Percentiles rank a stretch among this genome's conserved stretches.
Conservation (phyloP, 2,113 vertebrate species). For the Tor tambroides region DNA sequence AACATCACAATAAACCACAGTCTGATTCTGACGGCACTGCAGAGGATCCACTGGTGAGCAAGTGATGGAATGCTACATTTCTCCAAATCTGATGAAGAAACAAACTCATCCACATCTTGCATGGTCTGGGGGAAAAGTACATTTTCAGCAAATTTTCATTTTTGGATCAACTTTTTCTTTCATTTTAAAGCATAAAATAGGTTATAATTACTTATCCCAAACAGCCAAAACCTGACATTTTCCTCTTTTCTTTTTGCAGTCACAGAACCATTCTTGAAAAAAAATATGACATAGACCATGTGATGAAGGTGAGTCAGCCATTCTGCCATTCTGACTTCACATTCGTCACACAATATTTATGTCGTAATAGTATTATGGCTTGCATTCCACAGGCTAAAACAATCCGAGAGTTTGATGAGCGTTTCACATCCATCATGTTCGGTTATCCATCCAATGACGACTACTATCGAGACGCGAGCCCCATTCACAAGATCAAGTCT, state of each 20-base stretch:
- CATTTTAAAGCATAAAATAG: no score
- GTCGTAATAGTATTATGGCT: background rate
- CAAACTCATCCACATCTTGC: no score
- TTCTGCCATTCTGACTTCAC: background rate
- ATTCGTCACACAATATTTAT: background rate
- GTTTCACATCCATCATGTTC: conserved; percentile 97
- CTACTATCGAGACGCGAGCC: conserved; percentile 94
- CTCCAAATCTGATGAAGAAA: no score
- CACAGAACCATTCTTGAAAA: conserved; percentile 92
- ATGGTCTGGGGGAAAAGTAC: no score
- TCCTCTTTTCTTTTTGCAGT: conserved; percentile 72
- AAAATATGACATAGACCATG: conserved; percentile 93
- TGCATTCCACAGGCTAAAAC: conserved; percentile 85
- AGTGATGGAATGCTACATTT: no score
- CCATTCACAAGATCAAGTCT: conserved; percentile 86
- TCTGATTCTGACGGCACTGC: no score
- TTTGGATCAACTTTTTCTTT: no score
- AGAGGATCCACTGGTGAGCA: no score
- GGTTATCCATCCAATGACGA: conserved; percentile 93
- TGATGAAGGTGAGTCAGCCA: conserved; percentile 88
- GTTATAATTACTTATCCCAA: no score
- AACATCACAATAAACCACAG: no score
- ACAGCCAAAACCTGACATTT: conserved; percentile 5
- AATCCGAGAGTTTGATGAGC: conserved; percentile 93
- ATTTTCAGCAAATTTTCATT: no score